Evolutionary conservation across 2,888 invertebrate genomes (phyloP), one percentile per base, ranked within the genome.

Genomic region (Drosophila siamana): DNA sequence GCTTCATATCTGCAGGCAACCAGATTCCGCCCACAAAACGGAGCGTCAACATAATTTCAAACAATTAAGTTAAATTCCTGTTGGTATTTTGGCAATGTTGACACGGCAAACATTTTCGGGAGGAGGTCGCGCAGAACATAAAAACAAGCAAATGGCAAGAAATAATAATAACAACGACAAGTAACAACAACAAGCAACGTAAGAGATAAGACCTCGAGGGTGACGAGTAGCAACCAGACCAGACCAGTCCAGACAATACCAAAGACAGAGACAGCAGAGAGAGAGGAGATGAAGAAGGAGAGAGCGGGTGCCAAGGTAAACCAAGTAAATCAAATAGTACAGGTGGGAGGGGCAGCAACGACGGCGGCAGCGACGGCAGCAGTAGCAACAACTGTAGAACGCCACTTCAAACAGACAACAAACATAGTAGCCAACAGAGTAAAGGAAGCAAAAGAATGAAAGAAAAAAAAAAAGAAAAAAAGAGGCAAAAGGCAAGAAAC

Each of bases 271-370:
- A 16, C 16, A 40, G 19, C 11, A 19, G 26, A 30, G 36, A 30
- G 8, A 30, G 30, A 26, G 24, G 26, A 48, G 40, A 57, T 43
- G 13, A 22, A 11, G 44, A 5, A 24, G n/a, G 24, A 44, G 8
- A 19, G 11, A 30, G 64, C 44, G 59, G 55, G 56, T 63, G 73
- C 62, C 74, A 69, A 77, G 80, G 78, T 77, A 71, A 81, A 69
- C 64, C 60, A 71, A 81, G 82, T 74, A 79, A 85, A 76, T 82
- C 76, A 79, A 87, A 79, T 70, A 73, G 56, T 54, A 47, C 51
- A 51, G 57, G 44, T 57, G 63, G 51, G 41, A 15, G 52, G 15
- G 11, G 28, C 13, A 19, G 16, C 6, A n/a, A n/a, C n/a, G n/a
- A n/a, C n/a, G n/a, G n/a, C n/a, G n/a, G n/a, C n/a, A n/a, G n/a